A percentile compares a stretch with the other conserved stretches of the same genome.
These are phyloP conservation scores for Rhincodon typus DNA, from an alignment of 2,797 vertebrate genomes.

Conservation along the genomic window DNA sequence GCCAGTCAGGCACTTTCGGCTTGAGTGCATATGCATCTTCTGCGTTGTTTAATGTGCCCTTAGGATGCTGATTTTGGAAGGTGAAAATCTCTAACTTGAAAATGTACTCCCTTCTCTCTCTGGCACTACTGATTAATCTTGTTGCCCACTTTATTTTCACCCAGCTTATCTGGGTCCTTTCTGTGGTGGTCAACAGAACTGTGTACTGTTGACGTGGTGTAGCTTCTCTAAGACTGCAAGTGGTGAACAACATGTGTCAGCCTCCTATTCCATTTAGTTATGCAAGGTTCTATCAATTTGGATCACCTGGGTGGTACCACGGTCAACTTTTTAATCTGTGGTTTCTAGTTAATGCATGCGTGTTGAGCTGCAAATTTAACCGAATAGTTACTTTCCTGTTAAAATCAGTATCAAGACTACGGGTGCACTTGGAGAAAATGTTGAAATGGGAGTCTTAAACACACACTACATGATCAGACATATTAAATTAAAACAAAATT, in stretches of 20 bases:
- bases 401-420: not conserved
- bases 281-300: not conserved
- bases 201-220: no score
- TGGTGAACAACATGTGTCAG: not conserved
- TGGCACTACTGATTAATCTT: not conserved
- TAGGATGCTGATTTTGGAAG: not conserved
- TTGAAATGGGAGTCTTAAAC: not conserved
- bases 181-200: not conserved
- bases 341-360: not conserved
- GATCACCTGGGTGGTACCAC: not conserved
- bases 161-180: not conserved
- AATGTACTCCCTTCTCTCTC: not conserved
- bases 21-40: no score
- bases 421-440: not conserved
- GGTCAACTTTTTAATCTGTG: not conserved
- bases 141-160: not conserved
- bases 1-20: no score
- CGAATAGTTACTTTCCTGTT: not conserved
- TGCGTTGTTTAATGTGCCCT: not conserved
- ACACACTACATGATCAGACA: not conserved
- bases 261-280: not conserved
- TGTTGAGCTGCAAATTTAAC: not conserved
- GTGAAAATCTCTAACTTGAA: not conserved
- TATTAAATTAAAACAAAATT: not conserved
- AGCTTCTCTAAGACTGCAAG: not conserved